Evolutionary conservation across 2,113 vertebrate genomes (phyloP), one percentile per base, ranked within the genome.

Genomic region (Passer montanus): DNA sequence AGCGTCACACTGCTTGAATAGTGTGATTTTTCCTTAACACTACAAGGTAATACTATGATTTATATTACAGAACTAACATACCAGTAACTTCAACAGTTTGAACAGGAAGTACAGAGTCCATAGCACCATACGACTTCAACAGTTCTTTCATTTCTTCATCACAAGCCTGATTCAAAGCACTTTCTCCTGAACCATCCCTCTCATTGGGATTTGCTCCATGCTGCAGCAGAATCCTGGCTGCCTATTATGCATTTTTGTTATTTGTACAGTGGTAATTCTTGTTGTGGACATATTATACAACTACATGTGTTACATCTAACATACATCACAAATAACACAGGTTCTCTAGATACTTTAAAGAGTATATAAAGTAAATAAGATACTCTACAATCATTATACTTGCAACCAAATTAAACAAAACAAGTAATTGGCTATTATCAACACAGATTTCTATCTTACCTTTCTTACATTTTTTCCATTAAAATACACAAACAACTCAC

Each of bases 141-240:
- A 99, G 78, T 49, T 98, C 93, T 97, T 94, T 98, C 83, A 99
- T 98, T 69, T 97, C 67, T 63, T 96, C 91, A 91, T 94, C 66
- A 69, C 10, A 15, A 28, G 98, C 97, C 96, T 97, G 50, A 84
- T 98, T 96, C 62, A 98, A 78, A 55, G 98, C 97, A 94, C 73
- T 98, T 79, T 96, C 39, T 44, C 98, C 98, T 30, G 89, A 72
- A 8, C n/a, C 8, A 82, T 93, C 77, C 83, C 67, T 98, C 86
- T 98, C 94, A 84, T 69, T 94, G 46, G 98, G 96, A 70, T 98
- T 97, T 27, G 99, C 98, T 89, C 99, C 98, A 94, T 97, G 94
- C 77, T 98, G 93, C 35, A 99, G 97, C 20, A 99, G 98, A 97
- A 97, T 94, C 69, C 92, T 96, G 81, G 26, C 98, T 73, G 97